Evolutionary conservation across 2,888 invertebrate genomes (phyloP), one percentile per base, ranked within the genome.

Genomic region (Hirtodrosophila confusa): DNA sequence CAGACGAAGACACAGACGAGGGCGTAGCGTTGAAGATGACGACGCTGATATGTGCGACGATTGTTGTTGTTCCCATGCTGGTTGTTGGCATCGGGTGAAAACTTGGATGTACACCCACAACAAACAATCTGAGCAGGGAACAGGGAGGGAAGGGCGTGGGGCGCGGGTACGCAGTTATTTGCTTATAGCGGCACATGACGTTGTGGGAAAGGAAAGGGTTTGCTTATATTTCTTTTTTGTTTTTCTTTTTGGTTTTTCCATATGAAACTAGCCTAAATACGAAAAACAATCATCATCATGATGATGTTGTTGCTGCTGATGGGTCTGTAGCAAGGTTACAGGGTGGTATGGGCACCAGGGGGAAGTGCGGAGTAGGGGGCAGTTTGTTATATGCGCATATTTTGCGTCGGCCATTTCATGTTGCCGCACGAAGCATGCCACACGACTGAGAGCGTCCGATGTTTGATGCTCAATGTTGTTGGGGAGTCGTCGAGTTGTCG

Each of bases 351-450:
- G 33, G 27, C 27, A 4, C 27, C 37, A 41, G 36, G 48, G 23
- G 36, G 40, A 33, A 12, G 12, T 17, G 39, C 11, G 37, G 12
- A 31, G 27, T 53, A 65, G 75, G 55, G 66, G 58, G 63, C 17
- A 17, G 68, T 78, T 79, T 80, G 66, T 66, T 79, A 80, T 86
- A 75, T 80, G 84, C 80, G 85, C 80, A 87, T 84, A 82, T 76
- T 80, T 78, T 78, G 85, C 82, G 66, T 75, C 72, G 78, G 53
- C 72, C 70, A 80, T 80, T 80, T 86, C 65, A 86, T 86, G 84
- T 80, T 83, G 84, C 84, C 85, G 78, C 80, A 86, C 87, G 80
- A 84, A 86, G 87, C 75, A 61, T 69, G 85, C 75, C 75, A 75
- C 78, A 80, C 87, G 80, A 86, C 78, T 86, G 83, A 56, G 79